Conservation (phyloP, 2,113 vertebrate species). For the Daboia siamensis region DNA sequence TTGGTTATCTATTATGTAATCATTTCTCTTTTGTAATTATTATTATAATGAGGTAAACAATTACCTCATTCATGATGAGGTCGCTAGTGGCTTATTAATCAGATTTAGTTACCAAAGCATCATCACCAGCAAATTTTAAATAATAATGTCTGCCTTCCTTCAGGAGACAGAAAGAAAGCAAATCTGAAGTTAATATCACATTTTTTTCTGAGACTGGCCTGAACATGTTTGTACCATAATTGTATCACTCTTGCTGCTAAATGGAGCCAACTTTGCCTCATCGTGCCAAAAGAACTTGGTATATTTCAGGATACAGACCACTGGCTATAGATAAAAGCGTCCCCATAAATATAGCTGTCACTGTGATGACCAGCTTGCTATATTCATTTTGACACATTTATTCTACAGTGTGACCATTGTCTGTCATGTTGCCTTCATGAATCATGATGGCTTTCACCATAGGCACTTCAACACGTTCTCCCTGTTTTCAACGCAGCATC, state of each 20-base stretch:
- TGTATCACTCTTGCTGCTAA: neutral
- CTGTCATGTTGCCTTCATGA: neutral
- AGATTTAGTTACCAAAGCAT: neutral
- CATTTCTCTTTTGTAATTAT: neutral
- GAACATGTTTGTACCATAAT: neutral
- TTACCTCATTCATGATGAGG: neutral
- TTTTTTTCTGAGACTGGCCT: neutral
- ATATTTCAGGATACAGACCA: neutral
- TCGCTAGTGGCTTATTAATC: neutral
- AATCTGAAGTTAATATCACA: neutral
- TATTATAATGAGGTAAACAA: neutral
- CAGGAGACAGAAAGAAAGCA: neutral
- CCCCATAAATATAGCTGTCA: neutral
- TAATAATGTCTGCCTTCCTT: neutral
- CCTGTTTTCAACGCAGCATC: constrained; percentile 31
- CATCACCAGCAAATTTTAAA: neutral
- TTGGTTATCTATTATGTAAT: neutral
- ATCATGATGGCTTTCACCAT: constrained; percentile 36
- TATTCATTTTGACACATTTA: neutral
- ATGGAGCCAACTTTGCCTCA: neutral
- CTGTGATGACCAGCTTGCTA: neutral
- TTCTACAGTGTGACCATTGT: neutral
- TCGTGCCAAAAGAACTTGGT: neutral
- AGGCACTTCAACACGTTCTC: constrained; percentile 7
- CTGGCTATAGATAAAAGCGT: neutral